phyloP scores from a whole-genome alignment of 1,140 invertebrate species.

The Cyclargus thomasi region DNA sequence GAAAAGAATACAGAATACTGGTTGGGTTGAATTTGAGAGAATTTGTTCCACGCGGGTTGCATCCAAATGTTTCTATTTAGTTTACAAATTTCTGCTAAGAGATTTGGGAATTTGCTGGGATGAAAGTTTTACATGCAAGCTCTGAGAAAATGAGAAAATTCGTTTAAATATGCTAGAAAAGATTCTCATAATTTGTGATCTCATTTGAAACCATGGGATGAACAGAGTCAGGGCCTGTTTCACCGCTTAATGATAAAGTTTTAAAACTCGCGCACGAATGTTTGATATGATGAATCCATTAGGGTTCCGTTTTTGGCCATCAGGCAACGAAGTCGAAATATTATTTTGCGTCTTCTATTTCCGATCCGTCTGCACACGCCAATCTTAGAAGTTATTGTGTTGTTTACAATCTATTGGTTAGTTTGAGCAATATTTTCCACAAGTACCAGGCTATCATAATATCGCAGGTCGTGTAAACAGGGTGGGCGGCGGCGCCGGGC shows the following conservation, averaged over 20 bases:
- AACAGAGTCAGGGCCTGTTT: too few relatives aligned
- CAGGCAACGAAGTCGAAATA: too few relatives aligned
- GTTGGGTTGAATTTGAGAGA: not conserved
- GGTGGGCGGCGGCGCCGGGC: not conserved
- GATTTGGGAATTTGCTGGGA: not conserved
- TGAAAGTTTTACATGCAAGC: not conserved
- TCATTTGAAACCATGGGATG: too few relatives aligned
- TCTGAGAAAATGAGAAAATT: not conserved
- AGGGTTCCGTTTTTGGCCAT: too few relatives aligned
- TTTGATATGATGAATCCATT: too few relatives aligned
- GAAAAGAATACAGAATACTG: not conserved
- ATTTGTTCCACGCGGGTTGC: not conserved
- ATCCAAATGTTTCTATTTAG: slow-evolving; percentile 1
- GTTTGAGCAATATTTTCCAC: not conserved
- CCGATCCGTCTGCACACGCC: too few relatives aligned
- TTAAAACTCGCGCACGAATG: too few relatives aligned
- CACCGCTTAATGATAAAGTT: too few relatives aligned
- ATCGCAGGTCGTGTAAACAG: not conserved
- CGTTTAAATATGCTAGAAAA: not conserved
- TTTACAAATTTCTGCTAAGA: not conserved
- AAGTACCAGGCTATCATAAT: not conserved
- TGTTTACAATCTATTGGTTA: not conserved
- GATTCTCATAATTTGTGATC: too few relatives aligned
- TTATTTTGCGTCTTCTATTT: too few relatives aligned
- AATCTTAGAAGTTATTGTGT: too few relatives aligned